A percentile compares a stretch with the other conserved stretches of the same genome.
Evolutionary conservation across 2,113 vertebrate genomes (phyloP).

Genomic region (Pelusios castaneus): DNA sequence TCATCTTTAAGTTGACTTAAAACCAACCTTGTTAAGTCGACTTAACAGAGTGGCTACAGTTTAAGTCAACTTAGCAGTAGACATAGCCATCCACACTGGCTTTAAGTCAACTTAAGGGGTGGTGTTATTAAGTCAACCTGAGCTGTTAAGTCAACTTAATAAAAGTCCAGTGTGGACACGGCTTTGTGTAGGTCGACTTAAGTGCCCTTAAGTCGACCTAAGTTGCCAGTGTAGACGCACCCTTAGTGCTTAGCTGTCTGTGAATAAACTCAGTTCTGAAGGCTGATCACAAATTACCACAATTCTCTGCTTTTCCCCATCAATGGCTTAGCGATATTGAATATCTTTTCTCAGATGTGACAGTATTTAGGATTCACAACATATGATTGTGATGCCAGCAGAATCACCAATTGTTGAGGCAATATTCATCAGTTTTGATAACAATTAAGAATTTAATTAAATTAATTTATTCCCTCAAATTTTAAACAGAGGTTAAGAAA

Average conservation of each 20-base stretch:
- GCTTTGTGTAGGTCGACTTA: no score
- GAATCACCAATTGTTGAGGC: neutral
- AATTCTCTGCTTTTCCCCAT: neutral
- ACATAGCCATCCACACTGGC: no score
- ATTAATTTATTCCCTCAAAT: constrained; percentile 36
- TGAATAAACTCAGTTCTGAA: neutral
- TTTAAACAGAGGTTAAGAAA: constrained; percentile 29
- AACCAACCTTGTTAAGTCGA: no score
- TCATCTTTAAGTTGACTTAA: no score
- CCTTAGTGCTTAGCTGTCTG: neutral
- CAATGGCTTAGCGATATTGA: neutral
- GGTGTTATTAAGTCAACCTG: no score
- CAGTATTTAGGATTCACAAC: neutral
- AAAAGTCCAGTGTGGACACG: no score
- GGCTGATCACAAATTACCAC: neutral
- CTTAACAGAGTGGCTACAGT: no score
- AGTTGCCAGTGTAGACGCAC: no score
- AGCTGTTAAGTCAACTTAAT: no score
- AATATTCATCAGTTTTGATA: constrained; percentile 47
- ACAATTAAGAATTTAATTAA: constrained; percentile 4
- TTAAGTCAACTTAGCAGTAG: no score
- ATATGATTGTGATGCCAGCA: neutral
- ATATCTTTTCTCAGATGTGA: neutral
- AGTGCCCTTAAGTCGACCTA: no score
- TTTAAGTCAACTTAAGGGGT: no score